Conservation (phyloP, 2,888 invertebrate species). For the Oxytorus armatus region DNA sequence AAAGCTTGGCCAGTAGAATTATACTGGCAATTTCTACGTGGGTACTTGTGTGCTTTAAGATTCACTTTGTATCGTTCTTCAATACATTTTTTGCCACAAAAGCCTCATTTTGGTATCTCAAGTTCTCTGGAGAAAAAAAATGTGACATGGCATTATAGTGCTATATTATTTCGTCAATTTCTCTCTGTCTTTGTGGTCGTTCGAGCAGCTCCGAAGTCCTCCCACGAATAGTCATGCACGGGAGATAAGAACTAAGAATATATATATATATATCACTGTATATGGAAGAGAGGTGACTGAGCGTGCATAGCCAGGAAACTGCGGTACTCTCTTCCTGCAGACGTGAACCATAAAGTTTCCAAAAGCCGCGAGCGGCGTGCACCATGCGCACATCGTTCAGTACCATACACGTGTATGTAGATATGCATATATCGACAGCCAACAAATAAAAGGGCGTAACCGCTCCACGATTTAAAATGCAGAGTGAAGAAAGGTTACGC, state of each 20-base stretch:
- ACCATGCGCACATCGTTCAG: constrained; percentile 20
- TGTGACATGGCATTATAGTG: not conserved
- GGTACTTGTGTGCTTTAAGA: not conserved
- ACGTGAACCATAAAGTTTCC: constrained; percentile 51
- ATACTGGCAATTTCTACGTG: not conserved
- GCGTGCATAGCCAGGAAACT: constrained; percentile 36
- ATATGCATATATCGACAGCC: not conserved
- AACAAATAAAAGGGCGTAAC: constrained; percentile 23
- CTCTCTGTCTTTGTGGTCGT: not conserved
- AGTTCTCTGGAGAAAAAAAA: not conserved
- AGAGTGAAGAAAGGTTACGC: not conserved
- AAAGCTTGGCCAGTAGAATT: not conserved
- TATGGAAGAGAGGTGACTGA: constrained; percentile 29
- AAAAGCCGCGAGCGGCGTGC: constrained; percentile 42
- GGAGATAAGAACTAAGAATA: constrained; percentile 43
- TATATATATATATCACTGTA: not conserved
- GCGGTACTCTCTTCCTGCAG: constrained; percentile 40
- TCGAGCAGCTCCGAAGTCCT: constrained; percentile 42
- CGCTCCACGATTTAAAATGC: not conserved
- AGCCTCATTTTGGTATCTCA: not conserved
- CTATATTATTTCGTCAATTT: constrained; percentile 20
- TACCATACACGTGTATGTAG: not conserved
- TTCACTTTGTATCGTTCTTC: not conserved
- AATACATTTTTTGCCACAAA: not conserved
- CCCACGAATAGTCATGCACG: constrained; percentile 39